These are phyloP conservation scores for Musca vetustissima DNA, from an alignment of 1,140 invertebrate species.

Conservation along the genomic window DNA sequence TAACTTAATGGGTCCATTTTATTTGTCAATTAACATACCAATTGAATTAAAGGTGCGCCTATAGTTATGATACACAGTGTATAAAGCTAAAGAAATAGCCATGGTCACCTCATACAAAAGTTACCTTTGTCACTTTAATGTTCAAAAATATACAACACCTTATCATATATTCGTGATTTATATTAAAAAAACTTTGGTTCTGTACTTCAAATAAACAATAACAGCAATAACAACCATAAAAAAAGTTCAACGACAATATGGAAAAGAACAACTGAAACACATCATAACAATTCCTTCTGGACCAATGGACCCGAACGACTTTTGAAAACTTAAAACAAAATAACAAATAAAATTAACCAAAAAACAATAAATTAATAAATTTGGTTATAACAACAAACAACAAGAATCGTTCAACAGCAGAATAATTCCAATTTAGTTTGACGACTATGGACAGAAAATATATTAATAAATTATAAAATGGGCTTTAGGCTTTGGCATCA, in stretches of 20 bases:
- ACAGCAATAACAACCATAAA: neutral
- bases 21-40: too few species aligned
- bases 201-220: constrained; percentile 1
- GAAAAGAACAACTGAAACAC: too few species aligned
- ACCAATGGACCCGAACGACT: too few species aligned
- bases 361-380: constrained; percentile 22
- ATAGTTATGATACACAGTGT: too few species aligned
- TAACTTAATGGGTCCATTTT: too few species aligned
- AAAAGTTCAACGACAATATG: too few species aligned
- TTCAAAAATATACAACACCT: neutral
- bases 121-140: too few species aligned
- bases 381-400: constrained; percentile 2
- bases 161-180: constrained; percentile 5
- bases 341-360: neutral
- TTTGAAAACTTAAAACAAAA: too few species aligned
- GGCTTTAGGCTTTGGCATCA: neutral
- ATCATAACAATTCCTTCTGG: neutral
- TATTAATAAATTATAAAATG: constrained; percentile 16
- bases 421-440: constrained; percentile 3
- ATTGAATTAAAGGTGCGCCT: too few species aligned
- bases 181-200: neutral
- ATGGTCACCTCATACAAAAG: too few species aligned
- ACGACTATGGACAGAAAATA: neutral
- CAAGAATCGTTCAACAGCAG: neutral
- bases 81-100: too few species aligned